Percentiles rank a stretch among this genome's conserved stretches.
Conservation (phyloP, 2,888 invertebrate species). For the Ashinkailepas kermadecensis region DNA sequence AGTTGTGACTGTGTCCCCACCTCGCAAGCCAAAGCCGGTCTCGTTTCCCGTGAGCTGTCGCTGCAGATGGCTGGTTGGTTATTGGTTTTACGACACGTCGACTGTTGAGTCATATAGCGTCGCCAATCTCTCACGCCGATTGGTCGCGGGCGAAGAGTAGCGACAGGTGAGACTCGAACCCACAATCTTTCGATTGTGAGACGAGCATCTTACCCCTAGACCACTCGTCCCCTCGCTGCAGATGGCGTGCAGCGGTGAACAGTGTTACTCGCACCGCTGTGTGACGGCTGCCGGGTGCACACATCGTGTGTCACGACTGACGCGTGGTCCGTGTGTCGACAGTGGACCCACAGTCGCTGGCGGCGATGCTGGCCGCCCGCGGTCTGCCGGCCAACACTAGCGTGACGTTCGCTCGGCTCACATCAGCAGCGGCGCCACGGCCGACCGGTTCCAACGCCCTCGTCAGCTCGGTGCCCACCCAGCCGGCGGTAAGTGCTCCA, state of each 20-base stretch:
- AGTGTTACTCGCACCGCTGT: background rate
- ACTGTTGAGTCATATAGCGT: too few relatives aligned
- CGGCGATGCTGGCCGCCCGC: constrained; percentile 10
- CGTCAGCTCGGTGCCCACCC: background rate
- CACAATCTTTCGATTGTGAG: too few relatives aligned
- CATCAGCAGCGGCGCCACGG: background rate
- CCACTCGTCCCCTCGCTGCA: too few relatives aligned
- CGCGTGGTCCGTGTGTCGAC: background rate
- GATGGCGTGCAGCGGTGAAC: background rate
- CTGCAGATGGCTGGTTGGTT: too few relatives aligned
- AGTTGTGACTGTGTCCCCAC: too few relatives aligned
- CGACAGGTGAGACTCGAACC: too few relatives aligned
- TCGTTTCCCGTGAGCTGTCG: too few relatives aligned
- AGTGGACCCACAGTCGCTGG: constrained; percentile 19
- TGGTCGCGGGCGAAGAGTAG: too few relatives aligned
- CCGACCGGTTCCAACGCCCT: constrained; percentile 4
- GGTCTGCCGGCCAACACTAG: constrained; percentile 14
- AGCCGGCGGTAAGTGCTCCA: background rate
- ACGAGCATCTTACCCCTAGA: too few relatives aligned
- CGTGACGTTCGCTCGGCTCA: constrained; percentile 12
- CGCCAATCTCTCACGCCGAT: too few relatives aligned
- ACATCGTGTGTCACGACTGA: background rate
- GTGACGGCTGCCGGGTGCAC: background rate
- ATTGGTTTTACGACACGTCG: too few relatives aligned
- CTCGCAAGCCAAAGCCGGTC: too few relatives aligned